A percentile compares a stretch with the other conserved stretches of the same genome.
These are phyloP conservation scores for Choristoneura fumiferana DNA, from an alignment of 1,140 invertebrate species.

Conservation along the genomic window DNA sequence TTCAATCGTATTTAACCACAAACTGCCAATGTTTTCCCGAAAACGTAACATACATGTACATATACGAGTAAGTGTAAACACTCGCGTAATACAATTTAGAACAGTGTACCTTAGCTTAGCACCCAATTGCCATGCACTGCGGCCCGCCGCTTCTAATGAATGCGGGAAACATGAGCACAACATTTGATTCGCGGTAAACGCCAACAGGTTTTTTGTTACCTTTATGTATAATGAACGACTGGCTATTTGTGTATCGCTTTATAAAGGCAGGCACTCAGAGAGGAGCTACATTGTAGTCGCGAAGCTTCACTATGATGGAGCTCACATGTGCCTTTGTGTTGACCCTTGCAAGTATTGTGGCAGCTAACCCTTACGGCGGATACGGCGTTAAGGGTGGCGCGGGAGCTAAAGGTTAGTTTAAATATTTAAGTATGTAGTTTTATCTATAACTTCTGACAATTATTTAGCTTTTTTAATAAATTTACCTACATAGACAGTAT, in stretches of 20 bases:
- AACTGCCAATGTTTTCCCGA: slow-evolving; percentile 34
- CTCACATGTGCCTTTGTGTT: slow-evolving; percentile 53
- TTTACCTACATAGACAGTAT: no score
- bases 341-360: slow-evolving; percentile 42
- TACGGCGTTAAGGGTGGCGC: slow-evolving; percentile 61
- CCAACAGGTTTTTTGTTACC: slow-evolving; percentile 68
- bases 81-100: slow-evolving; percentile 48
- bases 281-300: slow-evolving; percentile 56
- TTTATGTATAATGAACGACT: slow-evolving; percentile 42
- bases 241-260: slow-evolving; percentile 71
- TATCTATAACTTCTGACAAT: no score
- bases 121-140: slow-evolving; percentile 37
- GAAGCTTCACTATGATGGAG: slow-evolving; percentile 66
- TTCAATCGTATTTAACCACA: no score
- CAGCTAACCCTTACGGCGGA: slow-evolving; percentile 51
- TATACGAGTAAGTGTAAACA: slow-evolving; percentile 6
- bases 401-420: slow-evolving; percentile 45
- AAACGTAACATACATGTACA: slow-evolving; percentile 21
- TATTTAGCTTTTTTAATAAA: no score
- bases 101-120: slow-evolving; percentile 27
- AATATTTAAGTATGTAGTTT: not conserved
- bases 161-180: slow-evolving; percentile 51
- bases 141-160: slow-evolving; percentile 32
- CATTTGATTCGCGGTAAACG: slow-evolving; percentile 60
- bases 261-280: slow-evolving; percentile 56